Base-by-base conservation (phyloP, 2,797 vertebrate species). In the Clarias laeviceps region DNA sequence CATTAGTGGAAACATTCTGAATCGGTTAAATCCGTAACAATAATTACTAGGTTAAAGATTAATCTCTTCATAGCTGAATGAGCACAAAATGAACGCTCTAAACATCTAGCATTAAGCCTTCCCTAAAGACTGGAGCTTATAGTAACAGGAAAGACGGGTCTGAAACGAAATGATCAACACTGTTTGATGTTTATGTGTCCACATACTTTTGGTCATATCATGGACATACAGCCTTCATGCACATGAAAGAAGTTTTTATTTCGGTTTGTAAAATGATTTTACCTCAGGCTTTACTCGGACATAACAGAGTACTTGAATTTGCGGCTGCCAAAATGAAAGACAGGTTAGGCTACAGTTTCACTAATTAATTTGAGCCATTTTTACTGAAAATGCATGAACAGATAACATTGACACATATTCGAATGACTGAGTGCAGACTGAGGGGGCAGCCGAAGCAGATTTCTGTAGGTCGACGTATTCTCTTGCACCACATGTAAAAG, bases 211-310 rank as follows among this genome's bases (percentile, higher is more conserved):
- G 27, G n/a, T 18, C 57, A 29, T 1, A 40, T 18, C 20, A 45
- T 56, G 18, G 1, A 32, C 50, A 22, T 57, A 73, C 24, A 66
- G 50, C 50, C 1, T 84, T 68, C 85, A 87, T 84, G 82, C 85
- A 83, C 2, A 18, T 45, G 29, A 37, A 20, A 80, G 24, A 27
- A n/a, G 11, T 1, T 1, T 20, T 12, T 61, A 40, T 27, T 7
- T 2, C 29, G 17, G 8, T 24, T 20, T 57, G 22, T 65, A 12
- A 65, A 37, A 4, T 15, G 40, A 62, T 66, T 29, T 95, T 95
- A 96, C 95, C 95, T 96, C 91, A 45, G 82, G 84, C 80, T 85
- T 92, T 95, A 96, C 45, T 95, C 94, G 89, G 83, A 59, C 88
- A 95, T 92, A 89, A 91, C 89, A 82, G 93, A 93, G 91, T 94